Base-by-base conservation (phyloP, 2,113 vertebrate genomes). In the Engraulis encrasicolus region DNA sequence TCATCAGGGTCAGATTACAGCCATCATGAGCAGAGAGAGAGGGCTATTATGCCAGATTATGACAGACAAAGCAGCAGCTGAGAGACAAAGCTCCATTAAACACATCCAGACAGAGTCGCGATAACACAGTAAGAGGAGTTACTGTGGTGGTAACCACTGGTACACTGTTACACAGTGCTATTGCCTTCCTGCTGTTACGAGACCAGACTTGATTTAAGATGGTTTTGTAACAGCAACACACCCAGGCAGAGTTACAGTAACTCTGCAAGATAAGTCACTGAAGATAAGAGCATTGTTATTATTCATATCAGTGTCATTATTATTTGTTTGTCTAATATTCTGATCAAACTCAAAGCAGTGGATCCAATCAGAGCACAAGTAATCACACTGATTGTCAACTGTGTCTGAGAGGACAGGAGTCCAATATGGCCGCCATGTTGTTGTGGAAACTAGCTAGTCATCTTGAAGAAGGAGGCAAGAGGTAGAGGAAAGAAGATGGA, bases 371-470 rank as follows among this genome's bases (percentile, higher is more conserved):
- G 27, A 34, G 34, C 27, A 17, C 31, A 74, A 74, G 34, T 27
- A 74, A 74, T 31, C 14, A 34, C 23, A 74, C 27, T 74, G 31
- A 74, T 27, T 36, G 66, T 27, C 27, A 27, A 66, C 14, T 66
- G 15, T 74, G 66, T 31, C 66, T 31, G 3, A n/a, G n/a, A n/a
- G 54, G 27, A 74, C 11, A 74, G 12, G 66, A 17, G 1, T 14
- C 23, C 31, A 83, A 85, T 83, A 85, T 80, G 80, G 74, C 83
- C 82, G 82, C 81, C 48, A 49, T 84, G 61, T 84, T 85, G 86
- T 84, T 90, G 82, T 89, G n/a, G n/a, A n/a, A n/a, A n/a, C n/a
- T n/a, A 78, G 84, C 61, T 17, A 88, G 89, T 88, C 90, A 89
- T 83, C 87, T 86, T 38, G 88, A 90, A 86, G 84, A 86, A 40